Base-by-base conservation (phyloP, 2,797 vertebrate species). In the Squalus acanthias region DNA sequence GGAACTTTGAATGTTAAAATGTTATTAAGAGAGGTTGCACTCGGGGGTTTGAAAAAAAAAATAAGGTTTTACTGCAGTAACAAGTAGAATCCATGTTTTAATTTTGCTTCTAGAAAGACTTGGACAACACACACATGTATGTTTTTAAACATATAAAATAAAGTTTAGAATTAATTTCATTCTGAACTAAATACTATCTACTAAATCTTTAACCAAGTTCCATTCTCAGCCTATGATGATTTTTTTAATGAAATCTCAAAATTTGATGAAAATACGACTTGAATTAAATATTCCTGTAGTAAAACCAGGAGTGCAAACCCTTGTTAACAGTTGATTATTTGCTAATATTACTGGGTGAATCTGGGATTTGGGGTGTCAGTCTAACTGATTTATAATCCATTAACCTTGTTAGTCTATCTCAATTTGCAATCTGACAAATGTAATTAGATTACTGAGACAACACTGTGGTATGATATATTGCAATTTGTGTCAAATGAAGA, bases 401-500 rank as follows among this genome's bases (percentile, higher is more conserved):
- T 67, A 93, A 26, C 65, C n/a, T 93, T 46, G n/a, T 93, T 46
- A 46, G 91, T 93, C n/a, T 9, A 69, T 46, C 91, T 93, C 65
- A 93, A 69, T 22, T 69, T 93, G 63, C n/a, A 93, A 93, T 46
- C n/a, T 93, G 91, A 69, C 65, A 93, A 46, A 93, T 93, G 63
- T 67, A 67, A 46, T 69, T 69, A 69, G 17, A 93, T 69, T 93
- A 67, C 91, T 69, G 63, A 93, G 65, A 93, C n/a, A 69, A 69
- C n/a, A 20, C 29, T 63, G 89, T 63, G 57, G 57, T 15, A 65
- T 91, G 10, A 91, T 91, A 91, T n/a, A 33, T 33, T 63, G 29
- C 29, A 93, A 93, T 69, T 93, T 93, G n/a, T 93, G 63, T 93
- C n/a, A 93, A 93, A 69, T 22, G 7, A 93, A 93, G 63, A 93